A percentile compares a stretch with the other conserved stretches of the same genome.
Conservation (phyloP, 2,113 vertebrate genomes). For the Gambusia holbrooki region DNA sequence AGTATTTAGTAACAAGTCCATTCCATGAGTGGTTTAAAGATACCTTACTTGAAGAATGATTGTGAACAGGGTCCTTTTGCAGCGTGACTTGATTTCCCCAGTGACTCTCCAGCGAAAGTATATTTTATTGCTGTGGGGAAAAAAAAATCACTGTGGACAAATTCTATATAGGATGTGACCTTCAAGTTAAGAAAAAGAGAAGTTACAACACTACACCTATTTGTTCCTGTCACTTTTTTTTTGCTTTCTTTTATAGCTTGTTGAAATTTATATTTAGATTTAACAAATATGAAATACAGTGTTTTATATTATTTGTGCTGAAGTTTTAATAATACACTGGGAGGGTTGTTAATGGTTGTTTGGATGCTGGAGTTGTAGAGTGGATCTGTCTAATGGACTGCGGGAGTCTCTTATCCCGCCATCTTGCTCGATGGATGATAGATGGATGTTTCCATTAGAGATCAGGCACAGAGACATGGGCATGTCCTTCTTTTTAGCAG, state of each 20-base stretch:
- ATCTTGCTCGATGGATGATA: too few species aligned
- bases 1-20: slow-evolving; percentile 30
- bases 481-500: too few species aligned
- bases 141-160: slow-evolving; percentile 35
- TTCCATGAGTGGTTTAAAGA: slow-evolving; percentile 33
- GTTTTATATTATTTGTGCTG: too few species aligned
- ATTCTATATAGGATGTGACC: slow-evolving; percentile 37
- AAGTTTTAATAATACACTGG: too few species aligned
- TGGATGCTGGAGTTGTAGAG: background rate
- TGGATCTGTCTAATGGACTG: background rate
- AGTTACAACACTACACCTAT: slow-evolving; percentile 18
- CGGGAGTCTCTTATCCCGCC: background rate
- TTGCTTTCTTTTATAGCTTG: background rate
- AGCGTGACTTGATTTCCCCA: slow-evolving; percentile 72
- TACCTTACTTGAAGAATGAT: slow-evolving; percentile 55
- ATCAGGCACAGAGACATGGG: slow-evolving; percentile 2
- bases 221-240: background rate
- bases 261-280: background rate
- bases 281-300: background rate
- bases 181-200: slow-evolving; percentile 28
- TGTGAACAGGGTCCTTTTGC: slow-evolving; percentile 39
- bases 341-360: background rate
- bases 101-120: slow-evolving; percentile 45
- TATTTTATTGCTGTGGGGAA: slow-evolving; percentile 27
- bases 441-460: slow-evolving; percentile 19